Evolutionary conservation across 1,140 invertebrate species (phyloP), one percentile per base, ranked within the genome.

Genomic region (Pseudomyrmex concolor): DNA sequence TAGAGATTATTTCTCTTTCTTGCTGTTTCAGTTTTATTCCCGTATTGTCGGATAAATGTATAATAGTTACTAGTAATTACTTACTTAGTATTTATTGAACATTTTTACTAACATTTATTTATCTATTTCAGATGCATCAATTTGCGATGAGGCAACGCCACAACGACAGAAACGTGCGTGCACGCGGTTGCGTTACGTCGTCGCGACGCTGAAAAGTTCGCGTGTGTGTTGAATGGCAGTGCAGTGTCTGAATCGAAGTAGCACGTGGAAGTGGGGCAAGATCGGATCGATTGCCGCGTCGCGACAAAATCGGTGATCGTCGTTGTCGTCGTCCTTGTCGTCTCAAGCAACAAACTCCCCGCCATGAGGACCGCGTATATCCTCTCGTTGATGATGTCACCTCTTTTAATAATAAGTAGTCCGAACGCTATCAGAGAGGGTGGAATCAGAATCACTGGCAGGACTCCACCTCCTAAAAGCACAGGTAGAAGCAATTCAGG

Each of bases 361-460:
- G 12, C 57, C 70, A 82, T 88, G 86, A 77, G 7, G 43, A 50
- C n/a, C 19, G 25, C 62, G 50, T 85, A 67, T 76, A 34, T 84
- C 3, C 8, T 87, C 34, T 83, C 70, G 57, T 54, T 59, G 48
- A 62, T 91, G 25, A 13, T 84, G 67, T 70, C 71, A 5, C 71
- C 89, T 2, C 25, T 88, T 67, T 62, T 89, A 43, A 84, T 86
- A 13, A 60, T 87, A 2, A 89, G 83, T 55, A 84, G 77, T 43
- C 82, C 85, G 0, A 89, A 85, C n/a, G 88, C 89, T 1, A 85
- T 92, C 22, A 90, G 93, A 17, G 89, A 89, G 5, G 91, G 90
- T 73, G 94, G 93, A 68, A 92, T 94, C 15, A 94, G 93, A 34
- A 93, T 94, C 70, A 87, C 87, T 9, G 90, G 72, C 0, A 90